Conservation (phyloP, 2,113 vertebrate species). For the Chitala chitala region DNA sequence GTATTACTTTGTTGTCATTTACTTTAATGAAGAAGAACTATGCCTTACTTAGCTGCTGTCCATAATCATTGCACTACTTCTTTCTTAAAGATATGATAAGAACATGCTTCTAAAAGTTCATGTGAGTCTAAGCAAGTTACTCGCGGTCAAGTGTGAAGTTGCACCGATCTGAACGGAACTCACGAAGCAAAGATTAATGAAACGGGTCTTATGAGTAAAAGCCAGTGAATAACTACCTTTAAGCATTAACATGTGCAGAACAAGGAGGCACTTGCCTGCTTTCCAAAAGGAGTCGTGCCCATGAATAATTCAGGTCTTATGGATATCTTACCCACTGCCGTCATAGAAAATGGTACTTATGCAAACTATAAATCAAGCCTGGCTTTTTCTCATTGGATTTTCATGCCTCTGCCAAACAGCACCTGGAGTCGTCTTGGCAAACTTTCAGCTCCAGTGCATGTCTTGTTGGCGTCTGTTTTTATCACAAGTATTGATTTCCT, state of each 20-base stretch:
- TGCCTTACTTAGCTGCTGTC: too few species aligned
- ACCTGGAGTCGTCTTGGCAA: not conserved
- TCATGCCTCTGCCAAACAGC: not conserved
- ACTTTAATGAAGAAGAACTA: not conserved
- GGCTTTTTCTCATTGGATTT: too few species aligned
- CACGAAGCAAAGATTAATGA: constrained; percentile 10
- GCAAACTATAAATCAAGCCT: constrained; percentile 1
- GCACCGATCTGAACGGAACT: not conserved
- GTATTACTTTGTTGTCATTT: not conserved
- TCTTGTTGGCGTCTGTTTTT: not conserved
- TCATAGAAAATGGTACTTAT: constrained; percentile 21
- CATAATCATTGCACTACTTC: not conserved
- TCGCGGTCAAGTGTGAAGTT: not conserved
- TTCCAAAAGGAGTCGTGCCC: not conserved
- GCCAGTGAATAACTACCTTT: not conserved
- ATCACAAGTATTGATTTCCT: constrained; percentile 20
- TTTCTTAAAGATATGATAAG: too few species aligned
- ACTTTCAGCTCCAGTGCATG: not conserved
- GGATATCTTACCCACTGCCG: constrained; percentile 13
- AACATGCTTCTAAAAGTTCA: too few species aligned
- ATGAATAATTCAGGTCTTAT: constrained; percentile 26
- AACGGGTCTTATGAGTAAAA: not conserved
- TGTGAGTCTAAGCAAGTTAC: not conserved
- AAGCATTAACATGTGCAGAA: not conserved
- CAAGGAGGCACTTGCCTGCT: not conserved